Conservation (phyloP, 2,113 vertebrate genomes). For the Antechinus flavipes region DNA sequence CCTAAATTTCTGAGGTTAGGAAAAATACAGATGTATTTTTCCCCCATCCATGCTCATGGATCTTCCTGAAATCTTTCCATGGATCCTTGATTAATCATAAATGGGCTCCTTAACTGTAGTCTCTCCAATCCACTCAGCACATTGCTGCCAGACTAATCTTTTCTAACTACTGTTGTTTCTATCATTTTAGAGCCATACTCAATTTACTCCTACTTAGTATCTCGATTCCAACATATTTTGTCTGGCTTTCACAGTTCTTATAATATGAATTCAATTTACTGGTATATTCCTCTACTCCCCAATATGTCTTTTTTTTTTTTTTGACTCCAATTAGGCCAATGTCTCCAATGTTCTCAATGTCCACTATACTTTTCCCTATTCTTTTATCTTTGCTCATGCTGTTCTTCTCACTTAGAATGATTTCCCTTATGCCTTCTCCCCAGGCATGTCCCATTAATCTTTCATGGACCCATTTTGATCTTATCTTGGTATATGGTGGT, state of each 20-base stretch:
- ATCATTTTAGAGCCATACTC: not conserved
- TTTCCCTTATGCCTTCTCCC: not conserved
- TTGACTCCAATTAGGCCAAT: not conserved
- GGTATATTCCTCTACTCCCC: not conserved
- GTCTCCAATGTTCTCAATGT: not conserved
- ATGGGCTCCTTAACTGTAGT: not conserved
- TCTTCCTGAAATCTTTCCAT: not conserved
- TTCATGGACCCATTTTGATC: not conserved
- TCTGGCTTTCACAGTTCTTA: not conserved
- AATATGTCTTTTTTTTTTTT: not conserved
- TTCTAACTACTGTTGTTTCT: not conserved
- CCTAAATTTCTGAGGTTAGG: not conserved
- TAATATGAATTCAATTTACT: not conserved
- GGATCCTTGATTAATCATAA: not conserved
- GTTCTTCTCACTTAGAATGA: not conserved
- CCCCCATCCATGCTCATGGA: not conserved
- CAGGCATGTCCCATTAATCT: not conserved
- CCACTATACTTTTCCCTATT: not conserved
- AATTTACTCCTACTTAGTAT: not conserved
- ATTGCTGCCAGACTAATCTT: not conserved
- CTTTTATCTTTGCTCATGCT: not conserved
- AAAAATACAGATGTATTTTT: not conserved
- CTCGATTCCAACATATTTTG: not conserved
- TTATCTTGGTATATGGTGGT: too few species aligned
- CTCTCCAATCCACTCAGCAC: not conserved